Conservation (phyloP, 1,140 invertebrate genomes). For the Chironomus tepperi region DNA sequence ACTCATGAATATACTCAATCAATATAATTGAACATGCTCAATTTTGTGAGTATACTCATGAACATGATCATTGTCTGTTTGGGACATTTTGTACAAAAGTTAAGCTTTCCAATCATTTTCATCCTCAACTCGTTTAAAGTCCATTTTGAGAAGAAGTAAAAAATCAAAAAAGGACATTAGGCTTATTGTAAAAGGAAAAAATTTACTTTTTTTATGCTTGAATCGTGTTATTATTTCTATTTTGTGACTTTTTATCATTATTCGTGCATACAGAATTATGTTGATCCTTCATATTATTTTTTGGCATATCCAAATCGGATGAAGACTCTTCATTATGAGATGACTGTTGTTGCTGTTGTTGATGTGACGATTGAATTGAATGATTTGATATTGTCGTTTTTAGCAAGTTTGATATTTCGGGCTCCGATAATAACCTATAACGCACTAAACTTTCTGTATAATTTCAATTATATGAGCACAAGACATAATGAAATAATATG, state of each 20-base stretch:
- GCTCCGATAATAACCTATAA: constrained; percentile 11
- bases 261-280: not conserved
- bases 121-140: too few relatives aligned
- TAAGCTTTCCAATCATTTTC: too few relatives aligned
- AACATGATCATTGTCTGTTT: too few relatives aligned
- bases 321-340: not conserved
- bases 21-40: too few relatives aligned
- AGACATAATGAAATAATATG: too few relatives aligned
- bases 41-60: too few relatives aligned
- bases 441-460: constrained; percentile 1
- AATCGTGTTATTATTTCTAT: constrained; percentile 15
- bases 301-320: constrained; percentile 6
- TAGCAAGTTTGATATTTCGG: not conserved
- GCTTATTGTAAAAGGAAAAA: not conserved
- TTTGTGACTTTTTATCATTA: constrained; percentile 2
- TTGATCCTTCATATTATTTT: constrained; percentile 8
- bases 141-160: too few relatives aligned
- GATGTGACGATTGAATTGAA: not conserved
- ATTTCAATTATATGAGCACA: not conserved
- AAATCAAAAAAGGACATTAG: not conserved
- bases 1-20: too few relatives aligned
- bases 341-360: not conserved
- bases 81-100: too few relatives aligned
- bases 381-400: constrained; percentile 5
- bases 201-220: not conserved